A percentile compares a stretch with the other conserved stretches of the same genome.
These are phyloP conservation scores for Drosophila leonis DNA, from an alignment of 2,888 invertebrate genomes.

Conservation along the genomic window DNA sequence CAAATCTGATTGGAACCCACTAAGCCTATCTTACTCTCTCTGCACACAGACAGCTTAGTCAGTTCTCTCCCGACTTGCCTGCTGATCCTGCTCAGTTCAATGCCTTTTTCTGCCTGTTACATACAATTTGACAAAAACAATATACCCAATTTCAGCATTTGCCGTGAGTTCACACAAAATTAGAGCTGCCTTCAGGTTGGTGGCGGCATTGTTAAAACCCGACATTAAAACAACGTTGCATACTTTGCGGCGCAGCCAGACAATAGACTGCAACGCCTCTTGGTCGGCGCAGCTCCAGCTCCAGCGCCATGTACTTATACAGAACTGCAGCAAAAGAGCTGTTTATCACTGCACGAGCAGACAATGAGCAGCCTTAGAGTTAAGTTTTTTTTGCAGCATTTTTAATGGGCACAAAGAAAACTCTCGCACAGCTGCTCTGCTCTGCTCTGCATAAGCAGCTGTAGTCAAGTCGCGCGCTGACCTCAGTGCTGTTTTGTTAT, in stretches of 20 bases:
- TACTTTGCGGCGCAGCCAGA: slow-evolving; percentile 70
- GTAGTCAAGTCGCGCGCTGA: slow-evolving; percentile 1
- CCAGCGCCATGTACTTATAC: slow-evolving; percentile 8
- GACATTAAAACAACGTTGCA: slow-evolving; percentile 71
- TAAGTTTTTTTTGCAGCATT: background rate
- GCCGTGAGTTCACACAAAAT: background rate
- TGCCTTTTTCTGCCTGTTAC: too few relatives aligned
- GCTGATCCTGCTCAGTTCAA: too few relatives aligned
- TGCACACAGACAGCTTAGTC: too few relatives aligned
- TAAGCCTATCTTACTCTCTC: too few relatives aligned
- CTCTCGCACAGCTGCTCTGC: background rate
- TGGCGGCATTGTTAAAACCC: slow-evolving; percentile 34
- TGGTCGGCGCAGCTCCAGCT: background rate
- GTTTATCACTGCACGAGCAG: slow-evolving; percentile 37
- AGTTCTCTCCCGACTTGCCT: too few relatives aligned
- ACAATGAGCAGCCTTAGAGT: slow-evolving; percentile 35
- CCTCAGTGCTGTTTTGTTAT: background rate
- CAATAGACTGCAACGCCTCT: slow-evolving; percentile 42
- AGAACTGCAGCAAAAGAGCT: slow-evolving; percentile 39
- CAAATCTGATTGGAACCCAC: too few relatives aligned
- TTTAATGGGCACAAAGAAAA: slow-evolving; percentile 30
- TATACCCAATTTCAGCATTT: background rate
- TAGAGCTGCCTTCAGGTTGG: slow-evolving; percentile 6
- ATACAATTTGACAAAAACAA: background rate
- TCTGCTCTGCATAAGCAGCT: slow-evolving; percentile 10